Conservation (phyloP, 2,797 vertebrate genomes). For the Mormyrus hasselquistii region DNA sequence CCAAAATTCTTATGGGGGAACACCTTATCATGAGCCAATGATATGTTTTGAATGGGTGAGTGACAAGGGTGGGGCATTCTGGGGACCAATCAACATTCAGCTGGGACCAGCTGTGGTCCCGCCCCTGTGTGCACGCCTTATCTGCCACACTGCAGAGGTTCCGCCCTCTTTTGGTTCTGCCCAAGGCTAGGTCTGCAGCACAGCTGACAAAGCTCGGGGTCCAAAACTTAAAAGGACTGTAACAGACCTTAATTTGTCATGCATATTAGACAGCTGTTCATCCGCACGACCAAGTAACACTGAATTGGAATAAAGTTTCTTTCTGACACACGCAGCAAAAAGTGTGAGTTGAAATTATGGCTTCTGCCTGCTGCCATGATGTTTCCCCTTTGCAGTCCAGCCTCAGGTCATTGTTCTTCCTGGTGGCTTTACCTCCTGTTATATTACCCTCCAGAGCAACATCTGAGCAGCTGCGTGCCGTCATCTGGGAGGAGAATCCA, state of each 20-base stretch:
- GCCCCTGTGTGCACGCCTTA: neutral
- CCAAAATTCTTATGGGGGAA: neutral
- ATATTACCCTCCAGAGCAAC: conserved; percentile 3
- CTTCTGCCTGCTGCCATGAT: neutral
- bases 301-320: neutral
- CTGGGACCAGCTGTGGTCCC: neutral
- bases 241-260: neutral
- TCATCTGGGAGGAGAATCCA: neutral
- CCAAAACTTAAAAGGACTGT: neutral
- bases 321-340: neutral
- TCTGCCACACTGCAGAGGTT: neutral
- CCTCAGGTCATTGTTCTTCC: neutral
- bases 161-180: neutral
- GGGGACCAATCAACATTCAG: neutral
- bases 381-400: neutral
- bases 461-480: neutral
- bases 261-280: neutral
- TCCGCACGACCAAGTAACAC: neutral
- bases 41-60: neutral
- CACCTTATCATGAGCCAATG: neutral
- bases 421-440: neutral
- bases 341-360: conserved; percentile 4
- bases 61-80: neutral
- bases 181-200: neutral
- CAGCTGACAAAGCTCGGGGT: neutral